Conservation (phyloP, 2,113 vertebrate genomes). For the Menidia beryllina region DNA sequence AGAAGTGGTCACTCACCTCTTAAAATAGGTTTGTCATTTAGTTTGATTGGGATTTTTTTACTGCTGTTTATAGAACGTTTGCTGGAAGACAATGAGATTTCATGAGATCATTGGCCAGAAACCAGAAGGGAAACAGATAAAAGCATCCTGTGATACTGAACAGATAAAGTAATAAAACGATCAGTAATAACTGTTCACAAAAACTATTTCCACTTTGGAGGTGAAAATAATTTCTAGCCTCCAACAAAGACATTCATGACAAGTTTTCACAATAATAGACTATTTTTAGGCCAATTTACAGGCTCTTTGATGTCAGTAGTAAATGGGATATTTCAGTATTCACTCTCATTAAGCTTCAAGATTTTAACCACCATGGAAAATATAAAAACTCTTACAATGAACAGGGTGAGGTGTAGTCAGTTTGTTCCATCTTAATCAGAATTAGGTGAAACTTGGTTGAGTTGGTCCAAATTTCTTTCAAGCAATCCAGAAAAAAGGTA, state of each 20-base stretch:
- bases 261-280: not conserved
- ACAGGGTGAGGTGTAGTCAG: not conserved
- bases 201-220: too few species aligned
- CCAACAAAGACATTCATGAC: too few species aligned
- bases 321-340: not conserved
- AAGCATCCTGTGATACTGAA: too few species aligned
- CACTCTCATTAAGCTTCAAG: not conserved
- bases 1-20: not conserved
- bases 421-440: too few species aligned
- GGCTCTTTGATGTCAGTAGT: not conserved
- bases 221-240: too few species aligned
- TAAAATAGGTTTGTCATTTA: not conserved
- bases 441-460: too few species aligned
- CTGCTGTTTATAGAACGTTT: not conserved
- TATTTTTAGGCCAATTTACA: not conserved
- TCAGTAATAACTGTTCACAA: too few species aligned
- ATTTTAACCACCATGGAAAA: too few species aligned
- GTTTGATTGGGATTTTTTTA: not conserved
- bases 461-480: slow-evolving; percentile 62
- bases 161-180: too few species aligned
- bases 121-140: too few species aligned
- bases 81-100: not conserved
- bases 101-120: too few species aligned
- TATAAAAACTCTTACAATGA: not conserved
- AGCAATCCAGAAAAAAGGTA: slow-evolving; percentile 62